Evolutionary conservation across 2,797 vertebrate species (phyloP), one percentile per base, ranked within the genome.

Genomic region (Phoeniculus purpureus): DNA sequence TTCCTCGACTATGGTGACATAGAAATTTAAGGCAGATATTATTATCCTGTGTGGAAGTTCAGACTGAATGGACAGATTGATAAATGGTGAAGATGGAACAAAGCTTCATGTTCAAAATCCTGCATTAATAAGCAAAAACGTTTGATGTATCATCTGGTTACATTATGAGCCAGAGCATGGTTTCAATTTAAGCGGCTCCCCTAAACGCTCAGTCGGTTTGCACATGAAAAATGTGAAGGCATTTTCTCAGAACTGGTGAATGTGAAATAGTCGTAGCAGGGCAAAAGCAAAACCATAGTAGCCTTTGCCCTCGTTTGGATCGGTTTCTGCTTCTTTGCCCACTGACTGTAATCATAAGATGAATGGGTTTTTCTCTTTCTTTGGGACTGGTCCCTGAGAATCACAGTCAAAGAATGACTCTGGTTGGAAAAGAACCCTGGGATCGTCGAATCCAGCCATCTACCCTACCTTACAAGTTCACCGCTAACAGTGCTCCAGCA

Each of bases 111-210:
- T 92, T 90, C 76, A 83, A 75, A 94, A 91, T 56, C 31, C 32
- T 55, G 14, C n/a, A 70, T 89, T 79, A 87, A 79, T 92, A 94
- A 85, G 84, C 10, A 70, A 92, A 95, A 81, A 20, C 79, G 8
- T 93, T 90, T 92, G 73, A 89, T 78, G 12, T 89, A 58, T 94
- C 37, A 18, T 85, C 60, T 83, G 27, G 70, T 85, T 89, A 70
- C 26, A 31, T 58, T 76, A 76, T 34, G 16, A 90, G 47, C 45
- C 83, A 78, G 62, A 90, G 73, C 76, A 76, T 56, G 37, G n/a
- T 73, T 92, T 87, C 70, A 87, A 61, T 95, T 93, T 85, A 89
- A 94, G 79, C 85, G 70, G 79, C 66, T 89, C 76, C 86, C 81
- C 71, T 70, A 62, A 92, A 90, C 0, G 14, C 5, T 93, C 78